A percentile compares a stretch with the other conserved stretches of the same genome.
phyloP scores from a whole-genome alignment of 1,140 invertebrate genomes.

The Mercenaria mercenaria region DNA sequence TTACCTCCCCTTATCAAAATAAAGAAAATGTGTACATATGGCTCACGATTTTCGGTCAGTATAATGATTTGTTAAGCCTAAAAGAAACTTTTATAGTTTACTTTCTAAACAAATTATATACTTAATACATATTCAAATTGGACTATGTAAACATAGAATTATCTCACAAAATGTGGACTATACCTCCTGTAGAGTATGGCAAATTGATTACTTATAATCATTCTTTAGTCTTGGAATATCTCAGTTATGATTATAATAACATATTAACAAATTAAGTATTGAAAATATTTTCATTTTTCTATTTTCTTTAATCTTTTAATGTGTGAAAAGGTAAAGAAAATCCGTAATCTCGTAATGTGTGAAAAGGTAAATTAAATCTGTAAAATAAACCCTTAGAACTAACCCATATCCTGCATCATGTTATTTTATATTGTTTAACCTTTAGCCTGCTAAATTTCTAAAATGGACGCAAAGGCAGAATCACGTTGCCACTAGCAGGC shows the following conservation, averaged over 20 bases:
- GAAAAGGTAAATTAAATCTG: too few species aligned
- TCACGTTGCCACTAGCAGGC: too few species aligned
- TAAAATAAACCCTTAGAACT: too few species aligned
- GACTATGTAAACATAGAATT: not conserved
- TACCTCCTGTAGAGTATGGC: not conserved
- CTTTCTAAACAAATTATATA: conserved; percentile 1
- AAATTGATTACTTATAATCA: not conserved
- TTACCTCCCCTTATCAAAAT: too few species aligned
- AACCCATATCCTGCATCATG: too few species aligned
- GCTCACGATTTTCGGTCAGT: too few species aligned
- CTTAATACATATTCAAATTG: not conserved
- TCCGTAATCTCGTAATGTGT: too few species aligned
- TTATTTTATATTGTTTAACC: too few species aligned
- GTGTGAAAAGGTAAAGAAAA: too few species aligned
- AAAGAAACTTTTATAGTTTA: conserved; percentile 6
- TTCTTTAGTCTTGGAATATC: not conserved
- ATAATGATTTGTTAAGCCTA: not conserved
- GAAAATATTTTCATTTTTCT: not conserved
- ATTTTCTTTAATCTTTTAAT: not conserved
- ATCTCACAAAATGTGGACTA: not conserved
- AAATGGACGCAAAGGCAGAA: too few species aligned
- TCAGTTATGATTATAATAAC: not conserved
- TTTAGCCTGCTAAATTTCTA: too few species aligned
- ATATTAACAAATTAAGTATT: not conserved
- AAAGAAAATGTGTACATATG: too few species aligned